These are phyloP conservation scores for Probosciger aterrimus DNA, from an alignment of 2,113 vertebrate species.

Conservation along the genomic window DNA sequence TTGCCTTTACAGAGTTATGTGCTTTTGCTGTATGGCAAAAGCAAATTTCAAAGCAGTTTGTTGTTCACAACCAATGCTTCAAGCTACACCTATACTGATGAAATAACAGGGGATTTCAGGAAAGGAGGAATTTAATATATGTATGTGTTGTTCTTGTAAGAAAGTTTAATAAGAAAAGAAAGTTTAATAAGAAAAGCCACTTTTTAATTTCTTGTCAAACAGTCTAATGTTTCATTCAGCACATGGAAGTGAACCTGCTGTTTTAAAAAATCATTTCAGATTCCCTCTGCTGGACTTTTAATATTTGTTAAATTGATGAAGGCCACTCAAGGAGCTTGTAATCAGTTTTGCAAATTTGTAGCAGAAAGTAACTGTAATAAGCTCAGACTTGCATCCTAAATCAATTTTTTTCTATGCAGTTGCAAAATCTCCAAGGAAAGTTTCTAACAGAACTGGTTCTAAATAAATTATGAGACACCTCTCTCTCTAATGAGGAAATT, in stretches of 20 bases:
- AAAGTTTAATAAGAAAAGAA: background rate
- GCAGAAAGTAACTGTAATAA: background rate
- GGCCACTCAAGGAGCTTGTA: background rate
- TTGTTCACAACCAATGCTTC: background rate
- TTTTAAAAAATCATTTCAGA: background rate
- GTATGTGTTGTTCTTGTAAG: background rate
- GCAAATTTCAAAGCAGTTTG: background rate
- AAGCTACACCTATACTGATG: background rate
- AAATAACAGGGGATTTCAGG: background rate
- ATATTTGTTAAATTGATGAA: slow-evolving; percentile 22
- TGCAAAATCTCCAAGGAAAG: slow-evolving; percentile 7
- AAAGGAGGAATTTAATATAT: background rate
- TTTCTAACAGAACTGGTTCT: background rate
- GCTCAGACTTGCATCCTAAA: background rate
- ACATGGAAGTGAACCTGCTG: background rate
- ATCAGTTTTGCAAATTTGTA: slow-evolving; percentile 22
- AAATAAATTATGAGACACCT: background rate
- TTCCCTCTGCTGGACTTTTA: background rate
- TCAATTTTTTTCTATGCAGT: background rate
- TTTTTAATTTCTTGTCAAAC: background rate
- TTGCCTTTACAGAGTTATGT: background rate
- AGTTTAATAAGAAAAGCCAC: background rate
- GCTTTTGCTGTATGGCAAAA: background rate
- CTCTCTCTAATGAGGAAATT: background rate
- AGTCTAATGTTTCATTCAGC: background rate